phyloP scores from a whole-genome alignment of 1,140 invertebrate genomes.

The Leptonema lineaticorne region DNA sequence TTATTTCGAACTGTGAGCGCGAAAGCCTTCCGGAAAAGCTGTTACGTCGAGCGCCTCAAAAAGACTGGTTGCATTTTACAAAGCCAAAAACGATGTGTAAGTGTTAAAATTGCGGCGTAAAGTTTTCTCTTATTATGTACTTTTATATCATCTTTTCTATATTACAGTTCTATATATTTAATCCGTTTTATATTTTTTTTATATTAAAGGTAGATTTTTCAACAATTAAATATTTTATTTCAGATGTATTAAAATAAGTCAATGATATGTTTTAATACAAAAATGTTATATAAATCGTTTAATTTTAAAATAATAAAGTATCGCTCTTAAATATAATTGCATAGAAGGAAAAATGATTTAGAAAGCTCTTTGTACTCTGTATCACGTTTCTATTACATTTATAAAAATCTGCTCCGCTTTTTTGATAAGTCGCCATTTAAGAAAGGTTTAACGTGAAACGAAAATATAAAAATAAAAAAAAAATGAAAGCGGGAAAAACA shows the following conservation, averaged over 20 bases:
- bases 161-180: no score
- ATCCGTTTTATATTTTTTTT: no score
- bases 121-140: background rate
- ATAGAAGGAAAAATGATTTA: no score
- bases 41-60: constrained; percentile 18
- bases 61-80: background rate
- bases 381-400: no score
- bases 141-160: background rate
- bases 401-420: background rate
- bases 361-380: no score
- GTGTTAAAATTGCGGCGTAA: background rate
- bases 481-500: background rate
- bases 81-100: background rate
- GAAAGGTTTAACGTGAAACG: no score
- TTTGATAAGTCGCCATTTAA: constrained; percentile 14
- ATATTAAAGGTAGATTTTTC: no score
- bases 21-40: constrained; percentile 24
- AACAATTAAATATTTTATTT: background rate
- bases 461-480: background rate
- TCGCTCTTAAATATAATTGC: no score
- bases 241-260: background rate
- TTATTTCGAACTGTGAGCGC: constrained; percentile 24
- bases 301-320: no score
- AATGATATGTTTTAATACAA: no score
- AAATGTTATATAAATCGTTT: no score